Conservation (phyloP, 2,113 vertebrate species). For the Xenopus tropicalis region DNA sequence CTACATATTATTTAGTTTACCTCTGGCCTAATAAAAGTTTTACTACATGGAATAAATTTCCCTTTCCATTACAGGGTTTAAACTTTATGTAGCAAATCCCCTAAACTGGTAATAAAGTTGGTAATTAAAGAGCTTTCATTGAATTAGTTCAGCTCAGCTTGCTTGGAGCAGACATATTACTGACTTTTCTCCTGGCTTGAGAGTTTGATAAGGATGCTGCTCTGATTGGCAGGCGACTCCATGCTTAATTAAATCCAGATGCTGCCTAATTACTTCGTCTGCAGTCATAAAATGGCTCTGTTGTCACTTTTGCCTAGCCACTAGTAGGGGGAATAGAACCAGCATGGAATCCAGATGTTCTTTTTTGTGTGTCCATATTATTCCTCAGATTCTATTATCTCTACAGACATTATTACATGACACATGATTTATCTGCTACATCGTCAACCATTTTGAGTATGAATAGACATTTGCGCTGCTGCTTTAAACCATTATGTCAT, state of each 20-base stretch:
- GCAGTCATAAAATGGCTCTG: constrained; percentile 54
- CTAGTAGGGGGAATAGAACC: constrained; percentile 49
- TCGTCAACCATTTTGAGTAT: no score
- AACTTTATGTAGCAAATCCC: constrained; percentile 1
- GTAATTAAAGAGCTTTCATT: constrained; percentile 26
- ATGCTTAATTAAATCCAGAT: constrained; percentile 92
- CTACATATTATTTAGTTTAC: neutral
- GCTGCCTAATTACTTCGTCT: constrained; percentile 76
- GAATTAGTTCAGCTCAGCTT: constrained; percentile 6
- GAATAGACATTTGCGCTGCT: no score
- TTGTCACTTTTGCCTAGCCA: constrained; percentile 63
- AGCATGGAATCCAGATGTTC: constrained; percentile 53
- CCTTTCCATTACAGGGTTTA: constrained; percentile 15
- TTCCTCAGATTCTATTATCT: neutral
- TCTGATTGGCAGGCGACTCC: constrained; percentile 67
- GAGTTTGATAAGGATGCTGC: constrained; percentile 63
- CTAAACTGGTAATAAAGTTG: constrained; percentile 17
- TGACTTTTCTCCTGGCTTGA: constrained; percentile 13
- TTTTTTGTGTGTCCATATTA: constrained; percentile 15
- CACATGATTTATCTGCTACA: no score
- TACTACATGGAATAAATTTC: neutral
- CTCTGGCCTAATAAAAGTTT: neutral
- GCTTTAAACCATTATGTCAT: no score
- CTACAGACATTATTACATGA: neutral
- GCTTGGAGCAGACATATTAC: constrained; percentile 7